phyloP scores from a whole-genome alignment of 2,797 vertebrate species.

The Syncerus caffer region DNA sequence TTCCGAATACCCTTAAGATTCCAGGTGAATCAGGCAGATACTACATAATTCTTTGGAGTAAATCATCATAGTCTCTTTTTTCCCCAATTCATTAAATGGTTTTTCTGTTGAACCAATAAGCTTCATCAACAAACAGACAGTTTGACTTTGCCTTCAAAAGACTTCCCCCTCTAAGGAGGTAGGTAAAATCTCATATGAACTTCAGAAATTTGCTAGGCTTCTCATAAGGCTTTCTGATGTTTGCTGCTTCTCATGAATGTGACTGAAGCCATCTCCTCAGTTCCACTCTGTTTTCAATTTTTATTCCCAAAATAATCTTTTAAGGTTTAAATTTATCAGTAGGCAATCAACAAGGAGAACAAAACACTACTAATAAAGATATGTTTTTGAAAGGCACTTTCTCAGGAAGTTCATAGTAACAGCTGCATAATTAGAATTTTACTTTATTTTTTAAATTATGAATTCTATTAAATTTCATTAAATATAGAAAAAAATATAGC shows the following conservation, averaged over 20 bases:
- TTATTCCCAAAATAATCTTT: not conserved
- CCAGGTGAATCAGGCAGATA: not conserved
- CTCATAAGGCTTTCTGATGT: conserved; percentile 4
- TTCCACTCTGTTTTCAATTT: conserved; percentile 29
- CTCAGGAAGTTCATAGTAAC: not conserved
- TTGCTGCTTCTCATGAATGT: conserved; percentile 63
- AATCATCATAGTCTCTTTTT: not conserved
- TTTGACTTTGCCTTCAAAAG: conserved; percentile 69
- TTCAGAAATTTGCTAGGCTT: conserved; percentile 35
- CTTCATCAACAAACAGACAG: conserved; percentile 63
- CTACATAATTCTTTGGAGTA: not conserved
- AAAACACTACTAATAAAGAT: not conserved
- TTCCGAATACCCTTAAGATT: conserved; percentile 45
- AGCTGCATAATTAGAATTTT: not conserved
- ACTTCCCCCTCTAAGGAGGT: conserved; percentile 69
- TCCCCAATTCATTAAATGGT: conserved; percentile 48
- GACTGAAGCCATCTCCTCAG: conserved; percentile 47
- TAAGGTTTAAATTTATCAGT: not conserved
- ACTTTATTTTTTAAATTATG: not conserved
- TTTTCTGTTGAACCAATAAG: conserved; percentile 45
- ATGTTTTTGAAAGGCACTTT: not conserved
- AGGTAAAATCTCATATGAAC: conserved; percentile 63
- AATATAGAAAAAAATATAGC: not conserved
- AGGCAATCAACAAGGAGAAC: not conserved
- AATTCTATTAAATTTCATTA: not conserved